Percentiles rank a stretch among this genome's conserved stretches.
Conservation (phyloP, 2,888 invertebrate genomes). For the Gryllus longicercus region DNA sequence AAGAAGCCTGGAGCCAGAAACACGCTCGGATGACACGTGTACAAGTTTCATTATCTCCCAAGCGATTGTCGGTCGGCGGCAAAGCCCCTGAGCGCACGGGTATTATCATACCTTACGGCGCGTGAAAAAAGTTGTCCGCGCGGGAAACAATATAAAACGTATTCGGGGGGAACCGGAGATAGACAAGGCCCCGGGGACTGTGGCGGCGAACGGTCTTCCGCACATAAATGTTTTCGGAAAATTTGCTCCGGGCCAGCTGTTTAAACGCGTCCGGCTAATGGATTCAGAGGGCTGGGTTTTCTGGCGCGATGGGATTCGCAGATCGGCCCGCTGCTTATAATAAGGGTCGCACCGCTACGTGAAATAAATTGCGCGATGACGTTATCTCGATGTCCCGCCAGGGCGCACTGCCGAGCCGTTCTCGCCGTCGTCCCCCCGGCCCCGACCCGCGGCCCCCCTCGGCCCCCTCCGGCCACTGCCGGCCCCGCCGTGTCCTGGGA, state of each 20-base stretch:
- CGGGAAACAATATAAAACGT: conserved; percentile 1
- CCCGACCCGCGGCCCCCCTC: no score
- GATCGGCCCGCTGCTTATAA: background rate
- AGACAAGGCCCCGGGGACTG: background rate
- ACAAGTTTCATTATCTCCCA: background rate
- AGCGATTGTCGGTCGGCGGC: background rate
- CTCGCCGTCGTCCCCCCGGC: no score
- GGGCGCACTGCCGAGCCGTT: background rate
- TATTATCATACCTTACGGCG: background rate
- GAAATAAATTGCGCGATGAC: background rate
- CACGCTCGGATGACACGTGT: background rate
- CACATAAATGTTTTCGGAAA: conserved; percentile 17
- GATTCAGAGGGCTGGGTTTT: background rate
- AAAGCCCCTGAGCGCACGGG: background rate
- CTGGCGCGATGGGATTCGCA: background rate
- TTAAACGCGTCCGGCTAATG: background rate
- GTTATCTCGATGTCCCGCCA: background rate
- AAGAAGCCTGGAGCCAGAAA: background rate
- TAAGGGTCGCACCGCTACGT: background rate
- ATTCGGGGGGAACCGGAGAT: background rate
- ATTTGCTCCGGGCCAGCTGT: background rate
- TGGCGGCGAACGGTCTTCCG: background rate
- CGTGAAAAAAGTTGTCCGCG: background rate
- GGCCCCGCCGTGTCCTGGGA: background rate
- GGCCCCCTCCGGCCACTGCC: no score